Conservation (phyloP, 2,888 invertebrate genomes). For the Alviniconcha strummeri region DNA sequence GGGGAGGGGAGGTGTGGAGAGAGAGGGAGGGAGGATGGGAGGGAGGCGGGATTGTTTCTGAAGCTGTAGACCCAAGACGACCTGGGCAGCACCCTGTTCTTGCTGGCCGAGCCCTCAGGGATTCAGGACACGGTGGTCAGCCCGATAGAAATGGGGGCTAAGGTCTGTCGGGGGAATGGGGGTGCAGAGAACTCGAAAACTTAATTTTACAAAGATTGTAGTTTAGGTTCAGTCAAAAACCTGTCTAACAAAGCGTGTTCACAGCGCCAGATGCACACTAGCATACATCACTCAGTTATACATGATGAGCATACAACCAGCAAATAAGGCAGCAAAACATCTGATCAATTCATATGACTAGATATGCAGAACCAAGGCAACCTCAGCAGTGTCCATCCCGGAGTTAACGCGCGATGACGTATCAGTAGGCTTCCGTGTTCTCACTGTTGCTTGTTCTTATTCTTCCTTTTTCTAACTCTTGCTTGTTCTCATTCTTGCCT, state of each 20-base stretch:
- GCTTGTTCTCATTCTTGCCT: background rate
- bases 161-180: slow-evolving; percentile 42
- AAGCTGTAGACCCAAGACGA: slow-evolving; percentile 70
- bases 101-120: slow-evolving; percentile 67
- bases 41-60: slow-evolving; percentile 35
- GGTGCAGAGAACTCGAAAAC: no score
- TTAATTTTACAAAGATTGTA: no score
- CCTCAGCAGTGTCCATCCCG: no score
- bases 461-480: background rate
- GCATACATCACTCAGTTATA: no score
- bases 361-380: no score
- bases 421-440: background rate
- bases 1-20: background rate
- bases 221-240: no score
- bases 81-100: slow-evolving; percentile 67
- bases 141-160: slow-evolving; percentile 63
- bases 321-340: no score
- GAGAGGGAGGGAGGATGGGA: background rate
- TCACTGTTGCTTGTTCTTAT: background rate
- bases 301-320: no score
- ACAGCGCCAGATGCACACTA: no score
- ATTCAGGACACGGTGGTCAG: slow-evolving; percentile 64
- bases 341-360: no score
- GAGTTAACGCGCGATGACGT: no score
- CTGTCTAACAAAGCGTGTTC: no score